Evolutionary conservation across 2,797 vertebrate genomes (phyloP), one percentile per base, ranked within the genome.

Genomic region (Acomys russatus): DNA sequence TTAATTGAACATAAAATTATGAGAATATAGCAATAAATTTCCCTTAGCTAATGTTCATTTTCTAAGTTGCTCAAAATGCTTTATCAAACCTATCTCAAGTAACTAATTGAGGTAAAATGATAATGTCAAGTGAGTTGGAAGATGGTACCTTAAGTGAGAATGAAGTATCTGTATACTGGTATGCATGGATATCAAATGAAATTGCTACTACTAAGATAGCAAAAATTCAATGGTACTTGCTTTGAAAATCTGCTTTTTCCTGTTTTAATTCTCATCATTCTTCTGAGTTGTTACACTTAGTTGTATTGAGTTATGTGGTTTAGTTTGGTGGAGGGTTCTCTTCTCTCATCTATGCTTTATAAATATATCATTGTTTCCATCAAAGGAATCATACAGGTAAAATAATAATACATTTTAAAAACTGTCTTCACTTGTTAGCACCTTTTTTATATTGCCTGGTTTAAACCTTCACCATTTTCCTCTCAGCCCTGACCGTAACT

Each of bases 1-100:
- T 68, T n/a, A 93, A 90, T 51, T 49, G 56, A 96, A 85, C 77
- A 88, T n/a, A 70, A 95, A 70, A 92, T 88, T 88, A 83, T 85
- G 35, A 18, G n/a, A 92, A 76, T 8, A 14, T 92, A 59, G 5
- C 84, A 91, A 30, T 95, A 6, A 90, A 70, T 90, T 90, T 22
- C 3, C 7, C 6, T n/a, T 94, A 91, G 38, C 70, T 83, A 70
- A 49, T 92, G 73, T 56, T 56, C 35, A 59, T 73, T 92, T 96
- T 86, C 49, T 14, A 77, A 77, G 54, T 77, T 93, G 25, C 92
- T 89, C 8, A 82, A 54, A 94, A 83, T 96, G 38, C 54, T 96
- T 94, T 73, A 10, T 92, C 63, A 30, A 92, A 61, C 9, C 63
- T 88, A 66, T 74, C 54, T 96, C 15, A 90, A 33, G 28, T 90